Base-by-base conservation (phyloP, 2,113 vertebrate genomes). In the Cebus imitator region DNA sequence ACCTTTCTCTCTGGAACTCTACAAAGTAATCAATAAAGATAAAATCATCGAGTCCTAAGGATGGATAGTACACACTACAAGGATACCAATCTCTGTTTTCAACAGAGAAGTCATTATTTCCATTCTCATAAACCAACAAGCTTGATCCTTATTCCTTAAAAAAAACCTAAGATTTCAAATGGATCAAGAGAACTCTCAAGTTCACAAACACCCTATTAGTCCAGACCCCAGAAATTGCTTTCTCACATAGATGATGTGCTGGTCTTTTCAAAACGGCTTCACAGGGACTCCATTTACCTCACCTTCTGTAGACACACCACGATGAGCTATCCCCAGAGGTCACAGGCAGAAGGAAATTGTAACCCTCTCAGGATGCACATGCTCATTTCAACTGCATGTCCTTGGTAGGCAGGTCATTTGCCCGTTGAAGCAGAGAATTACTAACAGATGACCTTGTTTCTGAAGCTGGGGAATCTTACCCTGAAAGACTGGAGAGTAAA, bases 381-480 rank as follows among this genome's bases (percentile, higher is more conserved):
- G 40, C 55, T 95, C 89, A 97, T 95, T 94, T 97, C 87, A 90
- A 40, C n/a, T 32, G 21, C 84, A 70, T 87, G 70, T 95, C 76
- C 80, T 95, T 95, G 37, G 43, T 95, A 95, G 43, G n/a, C 95
- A 95, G 61, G 83, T 95, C 78, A 97, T 93, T 93, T 96, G 64
- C 72, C 95, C 96, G 50, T 52, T 93, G 95, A 96, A 95, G 83
- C 45, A 84, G 78, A 75, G 97, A 96, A 97, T 97, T 97, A 96
- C 80, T 96, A 96, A 95, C 91, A 97, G 95, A 97, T 87, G 93
- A 96, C 83, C 52, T 89, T 93, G 18, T 52, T 96, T 96, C 55
- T 91, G 91, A 75, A 93, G n/a, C 83, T 87, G 32, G 25, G 16
- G 75, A 84, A 93, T 96, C 82, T 95, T 75, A 91, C 32, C 30